Percentiles rank a stretch among this genome's conserved stretches.
These are phyloP conservation scores for Pemphredon lugubris DNA, from an alignment of 2,888 invertebrate species.

Conservation along the genomic window DNA sequence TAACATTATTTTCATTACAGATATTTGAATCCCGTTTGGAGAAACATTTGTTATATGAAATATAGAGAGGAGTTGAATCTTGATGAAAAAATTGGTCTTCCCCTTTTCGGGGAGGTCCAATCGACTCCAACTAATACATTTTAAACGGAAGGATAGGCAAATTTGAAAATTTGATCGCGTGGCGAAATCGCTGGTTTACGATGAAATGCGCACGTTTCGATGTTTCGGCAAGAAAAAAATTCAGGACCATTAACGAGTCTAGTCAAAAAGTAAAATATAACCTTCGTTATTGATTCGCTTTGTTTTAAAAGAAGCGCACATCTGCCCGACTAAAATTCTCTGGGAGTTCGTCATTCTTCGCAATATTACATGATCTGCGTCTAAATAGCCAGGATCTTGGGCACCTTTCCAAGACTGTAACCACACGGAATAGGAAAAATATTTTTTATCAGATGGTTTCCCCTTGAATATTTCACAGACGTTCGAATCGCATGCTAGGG, in stretches of 20 bases:
- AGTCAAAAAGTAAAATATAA: slow-evolving; percentile 11
- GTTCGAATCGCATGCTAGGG: slow-evolving; percentile 4
- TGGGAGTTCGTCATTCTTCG: slow-evolving; percentile 69
- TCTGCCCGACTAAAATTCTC: slow-evolving; percentile 69
- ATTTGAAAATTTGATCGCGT: too few species aligned
- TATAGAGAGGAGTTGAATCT: too few species aligned
- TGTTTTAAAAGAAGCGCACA: slow-evolving; percentile 68
- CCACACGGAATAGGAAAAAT: slow-evolving; percentile 43
- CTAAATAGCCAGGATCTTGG: slow-evolving; percentile 52
- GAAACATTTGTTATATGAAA: too few species aligned
- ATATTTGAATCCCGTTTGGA: too few species aligned
- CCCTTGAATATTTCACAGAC: slow-evolving; percentile 33
- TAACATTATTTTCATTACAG: too few species aligned
- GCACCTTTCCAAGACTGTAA: slow-evolving; percentile 57
- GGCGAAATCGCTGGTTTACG: too few species aligned
- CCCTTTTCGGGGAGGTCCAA: too few species aligned
- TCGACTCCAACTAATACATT: too few species aligned
- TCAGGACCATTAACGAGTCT: background rate
- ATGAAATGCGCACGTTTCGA: too few species aligned
- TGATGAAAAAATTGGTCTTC: too few species aligned
- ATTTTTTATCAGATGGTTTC: slow-evolving; percentile 41
- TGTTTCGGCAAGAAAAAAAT: too few species aligned
- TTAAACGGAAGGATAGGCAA: too few species aligned
- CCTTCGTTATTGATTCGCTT: slow-evolving; percentile 68
- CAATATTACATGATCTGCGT: slow-evolving; percentile 67